These are phyloP conservation scores for Camponotus vicinus DNA, from an alignment of 1,140 invertebrate species.

Conservation along the genomic window DNA sequence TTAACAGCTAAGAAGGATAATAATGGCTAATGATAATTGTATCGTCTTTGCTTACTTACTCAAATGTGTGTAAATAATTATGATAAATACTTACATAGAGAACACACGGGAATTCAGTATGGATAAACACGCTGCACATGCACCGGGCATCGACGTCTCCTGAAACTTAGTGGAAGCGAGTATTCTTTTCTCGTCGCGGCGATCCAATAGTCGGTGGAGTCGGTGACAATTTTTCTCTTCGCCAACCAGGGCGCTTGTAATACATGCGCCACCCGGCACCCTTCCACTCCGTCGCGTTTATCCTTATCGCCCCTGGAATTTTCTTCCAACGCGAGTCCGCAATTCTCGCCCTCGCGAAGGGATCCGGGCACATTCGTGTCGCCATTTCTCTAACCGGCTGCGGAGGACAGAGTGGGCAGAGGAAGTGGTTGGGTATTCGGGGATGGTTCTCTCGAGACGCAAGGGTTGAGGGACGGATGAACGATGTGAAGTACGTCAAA, in stretches of 20 bases:
- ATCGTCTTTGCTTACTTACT: not conserved
- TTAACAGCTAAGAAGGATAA: not conserved
- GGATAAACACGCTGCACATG: not conserved
- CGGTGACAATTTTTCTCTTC: conserved; percentile 56
- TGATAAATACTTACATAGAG: not conserved
- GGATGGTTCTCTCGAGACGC: conserved; percentile 35
- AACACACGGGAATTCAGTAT: not conserved
- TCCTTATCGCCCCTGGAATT: conserved; percentile 64
- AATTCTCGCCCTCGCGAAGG: conserved; percentile 34
- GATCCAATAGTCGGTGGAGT: conserved; percentile 33
- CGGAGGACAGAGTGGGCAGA: conserved; percentile 3
- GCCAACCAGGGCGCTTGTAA: conserved; percentile 33
- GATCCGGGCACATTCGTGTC: conserved; percentile 39
- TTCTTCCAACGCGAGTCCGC: conserved; percentile 12
- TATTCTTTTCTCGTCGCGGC: conserved; percentile 3
- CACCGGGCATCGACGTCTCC: not conserved
- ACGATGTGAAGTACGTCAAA: conserved; percentile 52
- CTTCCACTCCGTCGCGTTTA: conserved; percentile 51
- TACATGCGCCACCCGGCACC: conserved; percentile 46
- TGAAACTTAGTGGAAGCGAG: not conserved
- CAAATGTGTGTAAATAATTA: not conserved
- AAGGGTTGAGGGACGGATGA: not conserved
- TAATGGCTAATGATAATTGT: not conserved
- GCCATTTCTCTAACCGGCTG: conserved; percentile 61
- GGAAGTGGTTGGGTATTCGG: not conserved